A percentile compares a stretch with the other conserved stretches of the same genome.
Evolutionary conservation across 2,113 vertebrate genomes (phyloP).

Genomic region (Mastomys natalensis): DNA sequence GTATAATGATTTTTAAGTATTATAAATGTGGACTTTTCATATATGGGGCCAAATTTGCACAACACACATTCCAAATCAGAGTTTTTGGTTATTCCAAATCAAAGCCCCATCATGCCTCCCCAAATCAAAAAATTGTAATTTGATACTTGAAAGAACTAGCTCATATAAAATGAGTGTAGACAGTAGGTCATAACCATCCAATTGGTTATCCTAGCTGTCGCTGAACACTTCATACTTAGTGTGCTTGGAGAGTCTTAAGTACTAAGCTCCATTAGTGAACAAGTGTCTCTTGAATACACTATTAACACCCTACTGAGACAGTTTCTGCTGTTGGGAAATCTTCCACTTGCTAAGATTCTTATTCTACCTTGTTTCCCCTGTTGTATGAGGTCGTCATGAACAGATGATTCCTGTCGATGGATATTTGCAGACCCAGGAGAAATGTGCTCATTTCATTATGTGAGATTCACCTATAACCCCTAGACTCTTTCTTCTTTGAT

Average conservation of each 20-base stretch:
- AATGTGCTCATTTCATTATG: neutral
- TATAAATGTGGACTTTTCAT: constrained; percentile 37
- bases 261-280: constrained; percentile 61
- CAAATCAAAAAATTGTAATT: constrained; percentile 54
- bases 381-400: neutral
- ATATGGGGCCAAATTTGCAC: neutral
- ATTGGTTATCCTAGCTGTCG: constrained; percentile 56
- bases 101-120: constrained; percentile 9
- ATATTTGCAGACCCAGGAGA: neutral
- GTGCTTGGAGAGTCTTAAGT: constrained; percentile 23
- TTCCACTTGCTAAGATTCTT: neutral
- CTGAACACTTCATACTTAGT: constrained; percentile 30
- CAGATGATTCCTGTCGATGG: constrained; percentile 26
- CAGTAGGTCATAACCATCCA: neutral
- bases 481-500: neutral
- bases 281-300: constrained; percentile 67
- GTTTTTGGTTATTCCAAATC: neutral
- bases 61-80: constrained; percentile 48
- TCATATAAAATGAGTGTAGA: constrained; percentile 16
- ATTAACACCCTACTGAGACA: constrained; percentile 41
- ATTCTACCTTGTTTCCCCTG: neutral
- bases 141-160: constrained; percentile 59
- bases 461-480: neutral
- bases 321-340: constrained; percentile 51
- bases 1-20: neutral